A percentile compares a stretch with the other conserved stretches of the same genome.
These are phyloP conservation scores for Itoplectis maculator DNA, from an alignment of 2,888 invertebrate genomes.

Conservation along the genomic window DNA sequence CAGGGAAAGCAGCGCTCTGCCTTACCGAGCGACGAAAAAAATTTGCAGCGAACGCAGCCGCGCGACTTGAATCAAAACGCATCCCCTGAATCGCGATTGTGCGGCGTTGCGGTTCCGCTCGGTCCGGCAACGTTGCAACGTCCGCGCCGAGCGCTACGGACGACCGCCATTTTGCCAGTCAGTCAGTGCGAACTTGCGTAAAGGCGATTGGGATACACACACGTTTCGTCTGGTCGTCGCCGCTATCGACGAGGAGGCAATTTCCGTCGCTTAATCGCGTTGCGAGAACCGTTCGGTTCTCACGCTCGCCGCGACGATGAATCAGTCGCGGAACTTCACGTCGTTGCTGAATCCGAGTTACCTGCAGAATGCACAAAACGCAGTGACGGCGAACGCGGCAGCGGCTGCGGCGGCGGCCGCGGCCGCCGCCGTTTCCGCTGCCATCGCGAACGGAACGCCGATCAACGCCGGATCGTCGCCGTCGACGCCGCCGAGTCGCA, in stretches of 20 bases:
- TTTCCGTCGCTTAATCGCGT: background rate
- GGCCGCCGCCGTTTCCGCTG: constrained; percentile 87
- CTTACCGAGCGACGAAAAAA: no score
- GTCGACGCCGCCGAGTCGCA: constrained; percentile 74
- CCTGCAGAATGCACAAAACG: constrained; percentile 81
- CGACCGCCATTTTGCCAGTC: constrained; percentile 29
- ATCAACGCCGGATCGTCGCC: constrained; percentile 73
- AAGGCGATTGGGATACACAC: constrained; percentile 18
- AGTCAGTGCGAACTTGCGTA: constrained; percentile 53
- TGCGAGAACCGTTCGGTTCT: background rate
- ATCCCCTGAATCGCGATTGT: no score
- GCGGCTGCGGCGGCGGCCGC: constrained; percentile 86
- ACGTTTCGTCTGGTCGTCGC: background rate
- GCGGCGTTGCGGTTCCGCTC: no score
- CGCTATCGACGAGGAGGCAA: constrained; percentile 44
- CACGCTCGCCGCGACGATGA: constrained; percentile 74
- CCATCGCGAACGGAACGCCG: constrained; percentile 85
- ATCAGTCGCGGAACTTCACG: constrained; percentile 83
- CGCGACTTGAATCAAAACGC: no score
- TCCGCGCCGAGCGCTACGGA: background rate
- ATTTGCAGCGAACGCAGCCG: no score
- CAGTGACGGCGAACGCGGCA: constrained; percentile 82
- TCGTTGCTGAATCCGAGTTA: constrained; percentile 82
- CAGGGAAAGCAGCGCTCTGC: no score
- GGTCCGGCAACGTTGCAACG: constrained; percentile 3